Conservation (phyloP, 2,797 vertebrate genomes). For the Holocentrus rufus region DNA sequence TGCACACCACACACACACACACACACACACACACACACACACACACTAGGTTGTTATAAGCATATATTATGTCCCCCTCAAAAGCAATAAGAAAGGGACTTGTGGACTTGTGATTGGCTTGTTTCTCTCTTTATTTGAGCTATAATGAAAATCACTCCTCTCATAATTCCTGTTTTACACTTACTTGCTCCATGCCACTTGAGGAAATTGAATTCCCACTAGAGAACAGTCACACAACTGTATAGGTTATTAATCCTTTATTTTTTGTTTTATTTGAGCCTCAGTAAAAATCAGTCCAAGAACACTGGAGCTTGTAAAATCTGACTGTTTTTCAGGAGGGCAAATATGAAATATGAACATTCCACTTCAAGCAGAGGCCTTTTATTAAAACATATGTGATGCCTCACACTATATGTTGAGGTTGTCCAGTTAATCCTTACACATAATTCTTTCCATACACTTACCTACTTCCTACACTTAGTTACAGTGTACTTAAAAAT, state of each 20-base stretch:
- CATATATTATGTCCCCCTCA: too few species aligned
- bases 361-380: not conserved
- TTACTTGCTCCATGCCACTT: conserved; percentile 23
- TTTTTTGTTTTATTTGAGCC: conserved; percentile 41
- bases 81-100: too few species aligned
- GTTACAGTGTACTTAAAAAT: too few species aligned
- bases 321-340: conserved; percentile 5
- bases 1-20: not conserved
- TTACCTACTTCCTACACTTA: too few species aligned
- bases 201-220: conserved; percentile 27
- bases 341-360: conserved; percentile 21
- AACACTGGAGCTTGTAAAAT: conserved; percentile 47
- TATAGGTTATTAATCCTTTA: not conserved
- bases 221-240: not conserved
- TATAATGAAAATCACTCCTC: not conserved
- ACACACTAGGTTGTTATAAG: not conserved
- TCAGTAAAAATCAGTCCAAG: conserved; percentile 48
- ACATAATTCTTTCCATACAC: too few species aligned
- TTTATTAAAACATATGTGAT: not conserved
- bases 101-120: not conserved
- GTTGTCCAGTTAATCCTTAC: not conserved
- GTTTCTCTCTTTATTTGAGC: not conserved
- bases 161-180: conserved; percentile 28
- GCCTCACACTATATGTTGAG: not conserved
- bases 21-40: not conserved